Conservation (phyloP, 2,888 invertebrate genomes). For the Micoletzkya japonica region DNA sequence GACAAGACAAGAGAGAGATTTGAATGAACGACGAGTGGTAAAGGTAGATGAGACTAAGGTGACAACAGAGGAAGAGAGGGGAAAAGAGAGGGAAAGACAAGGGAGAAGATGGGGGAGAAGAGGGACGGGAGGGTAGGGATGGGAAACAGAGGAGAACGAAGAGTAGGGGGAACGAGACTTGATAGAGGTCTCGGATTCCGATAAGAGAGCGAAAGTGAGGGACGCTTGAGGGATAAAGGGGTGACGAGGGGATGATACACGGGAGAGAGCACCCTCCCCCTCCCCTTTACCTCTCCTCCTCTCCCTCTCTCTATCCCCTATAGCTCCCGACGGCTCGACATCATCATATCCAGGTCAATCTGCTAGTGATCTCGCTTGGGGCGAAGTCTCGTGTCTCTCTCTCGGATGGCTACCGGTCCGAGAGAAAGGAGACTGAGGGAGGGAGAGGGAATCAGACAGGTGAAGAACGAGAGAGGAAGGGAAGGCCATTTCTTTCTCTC, state of each 20-base stretch:
- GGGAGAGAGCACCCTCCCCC: too few species aligned
- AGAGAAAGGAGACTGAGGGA: not conserved
- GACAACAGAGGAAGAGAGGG: not conserved
- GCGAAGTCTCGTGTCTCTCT: not conserved
- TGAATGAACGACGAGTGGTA: not conserved
- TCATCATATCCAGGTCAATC: slow-evolving; percentile 18
- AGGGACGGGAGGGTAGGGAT: not conserved
- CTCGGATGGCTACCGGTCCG: not conserved
- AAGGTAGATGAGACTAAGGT: not conserved
- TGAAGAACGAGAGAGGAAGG: too few species aligned
- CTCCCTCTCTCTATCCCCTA: too few species aligned
- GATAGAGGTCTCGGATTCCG: not conserved
- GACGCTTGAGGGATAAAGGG: not conserved
- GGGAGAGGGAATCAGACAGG: not conserved
- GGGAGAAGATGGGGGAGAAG: not conserved
- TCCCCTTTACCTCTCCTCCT: too few species aligned
- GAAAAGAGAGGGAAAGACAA: not conserved
- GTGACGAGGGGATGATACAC: not conserved
- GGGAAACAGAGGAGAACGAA: not conserved
- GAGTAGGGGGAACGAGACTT: not conserved
- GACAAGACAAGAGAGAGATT: not conserved
- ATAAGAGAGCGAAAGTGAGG: not conserved
- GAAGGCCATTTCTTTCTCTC: not conserved
- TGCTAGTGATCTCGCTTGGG: not conserved
- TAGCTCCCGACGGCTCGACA: too few species aligned